A percentile compares a stretch with the other conserved stretches of the same genome.
Conservation (phyloP, 1,140 invertebrate genomes). For the Drosophila sproati region DNA sequence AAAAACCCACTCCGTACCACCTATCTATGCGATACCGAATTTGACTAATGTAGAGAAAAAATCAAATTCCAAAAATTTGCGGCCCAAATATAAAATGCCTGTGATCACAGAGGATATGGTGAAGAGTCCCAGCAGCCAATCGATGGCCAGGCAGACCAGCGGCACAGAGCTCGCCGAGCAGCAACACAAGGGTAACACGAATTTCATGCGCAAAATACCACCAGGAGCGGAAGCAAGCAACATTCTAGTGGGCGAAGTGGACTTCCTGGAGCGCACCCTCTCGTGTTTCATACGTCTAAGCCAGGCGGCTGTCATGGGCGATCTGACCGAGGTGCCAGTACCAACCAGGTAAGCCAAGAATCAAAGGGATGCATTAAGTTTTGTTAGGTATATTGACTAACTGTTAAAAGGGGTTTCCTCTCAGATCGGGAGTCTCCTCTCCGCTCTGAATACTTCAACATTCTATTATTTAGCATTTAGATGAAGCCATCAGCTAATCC, state of each 20-base stretch:
- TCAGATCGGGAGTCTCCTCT: background rate
- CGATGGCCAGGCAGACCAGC: conserved; percentile 92
- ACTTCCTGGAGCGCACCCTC: conserved; percentile 96
- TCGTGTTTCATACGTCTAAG: conserved; percentile 97
- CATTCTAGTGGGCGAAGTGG: conserved; percentile 98
- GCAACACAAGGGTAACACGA: conserved; percentile 93
- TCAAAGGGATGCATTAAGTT: too few species aligned
- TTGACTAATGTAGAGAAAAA: conserved; percentile 79
- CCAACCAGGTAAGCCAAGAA: conserved; percentile 89
- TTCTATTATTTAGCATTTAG: background rate
- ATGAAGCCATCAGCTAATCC: too few species aligned
- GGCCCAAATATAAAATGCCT: conserved; percentile 67
- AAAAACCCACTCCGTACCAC: conserved; percentile 25
- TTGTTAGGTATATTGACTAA: too few species aligned
- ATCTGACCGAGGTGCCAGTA: conserved; percentile 98
- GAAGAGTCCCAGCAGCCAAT: conserved; percentile 91
- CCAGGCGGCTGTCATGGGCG: conserved; percentile 95
- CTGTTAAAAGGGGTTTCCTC: too few species aligned
- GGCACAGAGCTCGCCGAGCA: conserved; percentile 89
- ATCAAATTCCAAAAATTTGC: conserved; percentile 80
- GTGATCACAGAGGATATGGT: conserved; percentile 87
- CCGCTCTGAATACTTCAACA: background rate
- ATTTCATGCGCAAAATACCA: conserved; percentile 99
- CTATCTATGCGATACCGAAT: conserved; percentile 9
- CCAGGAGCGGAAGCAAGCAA: conserved; percentile 98